Evolutionary conservation across 1,140 invertebrate genomes (phyloP), one percentile per base, ranked within the genome.

Genomic region (Drosophila mayri): DNA sequence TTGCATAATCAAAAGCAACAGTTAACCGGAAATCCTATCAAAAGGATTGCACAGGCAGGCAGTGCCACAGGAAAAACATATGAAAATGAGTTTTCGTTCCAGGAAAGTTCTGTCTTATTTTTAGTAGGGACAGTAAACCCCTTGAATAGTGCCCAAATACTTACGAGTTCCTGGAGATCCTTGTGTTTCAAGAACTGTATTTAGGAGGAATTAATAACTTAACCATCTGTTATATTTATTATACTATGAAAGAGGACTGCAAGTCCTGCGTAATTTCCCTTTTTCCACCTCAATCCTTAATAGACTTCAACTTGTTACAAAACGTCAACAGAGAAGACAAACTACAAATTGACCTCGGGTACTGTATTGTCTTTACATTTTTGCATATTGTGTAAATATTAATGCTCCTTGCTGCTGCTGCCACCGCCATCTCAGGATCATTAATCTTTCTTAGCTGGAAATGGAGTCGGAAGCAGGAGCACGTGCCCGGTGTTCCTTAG

Each of bases 391-490:
- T 63, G 47, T 78, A 47, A 68, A 76, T 79, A 85, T 83, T 83
- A 76, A 80, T 80, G 80, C 76, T 63, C 16, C 58, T 32, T 41
- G 38, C 61, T 63, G 28, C 28, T 30, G 50, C 49, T 76, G 66
- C 64, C 80, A 73, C 38, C 71, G 67, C 61, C 67, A 64, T 66
- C 25, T 7, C 55, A 20, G 60, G 60, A 87, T 75, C 84, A 87
- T 87, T 87, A 87, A 87, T 87, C 85, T 87, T 90, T 67, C 84
- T 84, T 74, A 79, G 70, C 59, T 50, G 54, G 11, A 4, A 47
- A 37, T 22, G 37, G 37, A 60, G 66, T 35, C 12, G 4, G 43
- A 32, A 22, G 43, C 14, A 16, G 18, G 46, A 28, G 54, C 22
- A 72, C 70, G 44, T 72, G 44, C 32, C 30, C 63, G 25, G 44